A percentile compares a stretch with the other conserved stretches of the same genome.
Evolutionary conservation across 2,113 vertebrate species (phyloP).

Genomic region (Leucopsar rothschildi): DNA sequence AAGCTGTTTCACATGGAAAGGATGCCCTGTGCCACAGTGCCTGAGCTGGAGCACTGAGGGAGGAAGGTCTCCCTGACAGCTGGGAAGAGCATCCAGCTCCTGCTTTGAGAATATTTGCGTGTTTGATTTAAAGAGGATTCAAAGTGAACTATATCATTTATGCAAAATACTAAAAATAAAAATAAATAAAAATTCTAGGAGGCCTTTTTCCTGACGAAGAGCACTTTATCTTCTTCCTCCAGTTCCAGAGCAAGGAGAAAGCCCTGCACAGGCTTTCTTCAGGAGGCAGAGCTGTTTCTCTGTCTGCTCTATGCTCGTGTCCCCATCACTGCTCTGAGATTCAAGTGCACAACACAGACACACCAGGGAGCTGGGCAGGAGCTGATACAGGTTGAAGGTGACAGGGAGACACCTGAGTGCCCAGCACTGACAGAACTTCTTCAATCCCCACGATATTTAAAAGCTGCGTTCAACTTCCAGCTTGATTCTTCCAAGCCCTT

Average conservation of each 20-base stretch:
- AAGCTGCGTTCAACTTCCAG: background rate
- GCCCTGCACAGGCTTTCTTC: background rate
- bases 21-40: too few relatives aligned
- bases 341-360: background rate
- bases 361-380: background rate
- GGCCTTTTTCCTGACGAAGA: background rate
- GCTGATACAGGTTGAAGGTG: background rate
- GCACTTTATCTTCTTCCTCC: background rate
- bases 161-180: background rate
- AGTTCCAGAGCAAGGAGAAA: background rate
- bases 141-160: background rate
- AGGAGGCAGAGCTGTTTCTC: background rate
- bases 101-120: accelerated
- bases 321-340: accelerated
- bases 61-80: background rate
- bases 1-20: background rate
- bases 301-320: accelerated
- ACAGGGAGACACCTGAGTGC: background rate
- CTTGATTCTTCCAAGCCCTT: background rate
- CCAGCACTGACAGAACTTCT: background rate
- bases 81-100: background rate
- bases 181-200: background rate
- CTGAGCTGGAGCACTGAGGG: background rate
- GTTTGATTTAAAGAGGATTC: background rate
- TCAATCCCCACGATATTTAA: background rate